Evolutionary conservation across 2,888 invertebrate genomes (phyloP).

Genomic region (Ichneumoninae sp.): DNA sequence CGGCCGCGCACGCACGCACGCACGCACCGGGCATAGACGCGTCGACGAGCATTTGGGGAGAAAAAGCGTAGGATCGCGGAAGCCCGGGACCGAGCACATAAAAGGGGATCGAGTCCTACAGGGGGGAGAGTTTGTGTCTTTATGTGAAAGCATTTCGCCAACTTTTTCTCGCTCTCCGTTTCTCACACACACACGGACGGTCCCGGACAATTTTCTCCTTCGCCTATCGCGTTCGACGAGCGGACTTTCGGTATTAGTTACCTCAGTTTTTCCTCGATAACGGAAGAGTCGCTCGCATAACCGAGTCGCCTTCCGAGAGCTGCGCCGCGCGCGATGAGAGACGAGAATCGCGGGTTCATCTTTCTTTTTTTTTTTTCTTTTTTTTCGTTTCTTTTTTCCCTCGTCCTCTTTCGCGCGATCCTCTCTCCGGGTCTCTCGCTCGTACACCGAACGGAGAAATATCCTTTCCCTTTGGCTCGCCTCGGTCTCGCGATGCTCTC

Average conservation of each 20-base stretch:
- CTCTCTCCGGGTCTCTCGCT: conserved; percentile 43
- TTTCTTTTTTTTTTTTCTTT: conserved; percentile 30
- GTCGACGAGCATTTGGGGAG: conserved; percentile 67
- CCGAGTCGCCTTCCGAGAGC: neutral
- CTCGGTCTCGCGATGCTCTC: conserved; percentile 64
- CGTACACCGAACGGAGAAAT: conserved; percentile 53
- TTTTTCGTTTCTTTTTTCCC: conserved; percentile 11
- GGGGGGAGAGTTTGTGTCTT: conserved; percentile 78
- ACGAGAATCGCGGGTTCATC: conserved; percentile 56
- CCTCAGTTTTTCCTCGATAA: neutral
- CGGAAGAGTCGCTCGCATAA: neutral
- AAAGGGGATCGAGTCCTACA: conserved; percentile 67
- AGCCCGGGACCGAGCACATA: conserved; percentile 53
- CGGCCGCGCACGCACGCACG: conserved; percentile 68
- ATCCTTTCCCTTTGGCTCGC: conserved; percentile 64
- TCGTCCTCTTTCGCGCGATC: conserved; percentile 57
- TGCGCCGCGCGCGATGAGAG: conserved; percentile 29
- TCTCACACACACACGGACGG: neutral
- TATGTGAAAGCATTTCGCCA: conserved; percentile 82
- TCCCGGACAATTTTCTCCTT: conserved; percentile 15
- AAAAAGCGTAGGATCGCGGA: conserved; percentile 58
- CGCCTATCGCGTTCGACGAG: neutral
- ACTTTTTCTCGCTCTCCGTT: conserved; percentile 70
- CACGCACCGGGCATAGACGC: conserved; percentile 51
- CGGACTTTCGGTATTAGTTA: conserved; percentile 6